Evolutionary conservation across 2,113 vertebrate species (phyloP).

Genomic region (Ptilorrhoa leucosticta): DNA sequence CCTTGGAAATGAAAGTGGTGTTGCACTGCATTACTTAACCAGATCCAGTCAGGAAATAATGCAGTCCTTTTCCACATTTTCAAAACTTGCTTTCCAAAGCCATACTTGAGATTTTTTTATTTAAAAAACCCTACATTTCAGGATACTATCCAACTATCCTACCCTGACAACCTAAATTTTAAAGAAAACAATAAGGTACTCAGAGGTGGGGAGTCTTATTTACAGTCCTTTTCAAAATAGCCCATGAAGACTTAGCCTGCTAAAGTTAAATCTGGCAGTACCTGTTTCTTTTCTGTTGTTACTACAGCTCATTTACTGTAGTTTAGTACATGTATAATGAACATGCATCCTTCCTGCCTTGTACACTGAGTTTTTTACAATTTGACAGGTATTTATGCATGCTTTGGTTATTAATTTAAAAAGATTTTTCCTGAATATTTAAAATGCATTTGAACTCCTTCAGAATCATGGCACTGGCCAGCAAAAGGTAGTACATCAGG

Average conservation of each 20-base stretch:
- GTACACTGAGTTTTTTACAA: neutral
- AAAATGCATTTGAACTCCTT: neutral
- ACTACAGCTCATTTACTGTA: neutral
- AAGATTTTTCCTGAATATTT: neutral
- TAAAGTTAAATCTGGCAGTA: neutral
- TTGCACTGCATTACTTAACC: neutral
- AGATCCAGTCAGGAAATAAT: neutral
- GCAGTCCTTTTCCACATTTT: neutral
- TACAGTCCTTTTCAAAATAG: neutral
- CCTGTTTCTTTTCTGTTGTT: neutral
- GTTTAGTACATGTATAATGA: neutral
- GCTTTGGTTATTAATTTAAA: neutral
- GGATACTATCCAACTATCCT: neutral
- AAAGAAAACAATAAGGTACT: neutral
- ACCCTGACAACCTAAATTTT: neutral
- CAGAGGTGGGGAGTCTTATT: neutral
- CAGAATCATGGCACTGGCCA: neutral
- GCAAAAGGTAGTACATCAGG: neutral
- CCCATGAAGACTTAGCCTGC: neutral
- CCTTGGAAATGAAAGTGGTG: neutral
- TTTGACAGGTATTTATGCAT: neutral
- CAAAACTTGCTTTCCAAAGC: neutral
- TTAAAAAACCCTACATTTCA: neutral
- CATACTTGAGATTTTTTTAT: fast-evolving
- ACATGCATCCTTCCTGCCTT: neutral